These are phyloP conservation scores for Meda fulgida DNA, from an alignment of 2,797 vertebrate species.

Conservation along the genomic window DNA sequence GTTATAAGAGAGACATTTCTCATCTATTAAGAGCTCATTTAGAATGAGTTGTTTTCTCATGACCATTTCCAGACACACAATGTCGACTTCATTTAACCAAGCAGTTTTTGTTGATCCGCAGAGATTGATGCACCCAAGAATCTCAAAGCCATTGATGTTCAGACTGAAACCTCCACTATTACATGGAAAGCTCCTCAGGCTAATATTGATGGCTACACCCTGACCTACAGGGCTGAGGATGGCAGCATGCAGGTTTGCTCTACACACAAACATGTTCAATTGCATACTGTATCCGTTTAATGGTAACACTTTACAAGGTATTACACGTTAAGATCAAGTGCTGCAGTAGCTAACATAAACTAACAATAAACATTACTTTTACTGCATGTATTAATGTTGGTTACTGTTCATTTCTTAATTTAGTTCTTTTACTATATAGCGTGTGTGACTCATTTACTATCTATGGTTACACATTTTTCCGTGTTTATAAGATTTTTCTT, in stretches of 20 bases:
- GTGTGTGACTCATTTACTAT: too few relatives aligned
- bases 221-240: slow-evolving; percentile 79
- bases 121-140: slow-evolving; percentile 87
- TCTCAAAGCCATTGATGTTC: slow-evolving; percentile 76
- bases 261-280: background rate
- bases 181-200: slow-evolving; percentile 84
- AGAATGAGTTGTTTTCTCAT: background rate
- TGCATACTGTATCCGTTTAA: background rate
- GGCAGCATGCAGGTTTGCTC: slow-evolving; percentile 73
- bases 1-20: background rate
- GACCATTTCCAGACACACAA: background rate
- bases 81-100: slow-evolving; percentile 4
- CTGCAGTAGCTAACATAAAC: background rate
- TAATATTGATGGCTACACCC: slow-evolving; percentile 82
- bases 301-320: background rate
- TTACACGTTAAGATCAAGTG: background rate
- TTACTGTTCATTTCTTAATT: background rate
- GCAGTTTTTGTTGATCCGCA: slow-evolving; percentile 63
- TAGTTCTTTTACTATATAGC: too few relatives aligned
- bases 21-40: background rate
- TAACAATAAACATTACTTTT: background rate
- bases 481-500: too few relatives aligned
- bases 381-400: background rate
- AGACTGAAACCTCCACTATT: slow-evolving; percentile 73
- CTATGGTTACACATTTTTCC: too few relatives aligned